Base-by-base conservation (phyloP, 1,140 invertebrate genomes). In the Artemia franciscana region DNA sequence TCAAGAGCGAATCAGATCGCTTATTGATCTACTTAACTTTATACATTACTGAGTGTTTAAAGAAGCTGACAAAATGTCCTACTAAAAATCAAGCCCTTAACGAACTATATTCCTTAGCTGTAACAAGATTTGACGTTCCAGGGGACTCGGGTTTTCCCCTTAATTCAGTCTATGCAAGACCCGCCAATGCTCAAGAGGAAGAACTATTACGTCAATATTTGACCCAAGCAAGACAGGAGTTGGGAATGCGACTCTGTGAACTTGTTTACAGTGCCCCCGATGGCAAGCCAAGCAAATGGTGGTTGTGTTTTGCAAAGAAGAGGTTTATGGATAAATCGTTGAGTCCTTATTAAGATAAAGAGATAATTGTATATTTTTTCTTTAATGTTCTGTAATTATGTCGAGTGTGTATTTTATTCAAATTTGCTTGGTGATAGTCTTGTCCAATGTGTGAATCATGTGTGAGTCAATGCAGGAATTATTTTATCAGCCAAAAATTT, bases 291-390 rank as follows among this genome's bases (percentile, higher is more conserved):
- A 93, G 88, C 70, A 98, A 98, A 77, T 99, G 95, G 95, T 99
- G 96, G 96, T 76, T 97, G 26, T 98, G 95, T 71, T 99, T 99
- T 78, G 85, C 91, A 15, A 95, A 95, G 71, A 95, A 93, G 79
- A 95, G 94, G 78, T 99, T 99, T 71, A 98, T 99, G 94, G 95
- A 99, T 70, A 98, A 98, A 72, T 94, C 90, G 57, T 75, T 98
- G 5, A 86, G 87, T 58, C 86, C 72, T 18, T 51, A 15, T 12
- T 51, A 51, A 18, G 39, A 51, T n/a, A n/a, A n/a, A n/a, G n/a
- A n/a, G n/a, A n/a, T n/a, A n/a, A n/a, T n/a, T n/a, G n/a, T n/a
- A n/a, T n/a, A n/a, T n/a, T n/a, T n/a, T n/a, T n/a, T n/a, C n/a
- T n/a, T n/a, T n/a, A n/a, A n/a, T n/a, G n/a, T n/a, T n/a, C n/a